Percentiles rank a stretch among this genome's conserved stretches.
These are phyloP conservation scores for Choreutis nemorana DNA, from an alignment of 2,888 invertebrate species.

Conservation along the genomic window DNA sequence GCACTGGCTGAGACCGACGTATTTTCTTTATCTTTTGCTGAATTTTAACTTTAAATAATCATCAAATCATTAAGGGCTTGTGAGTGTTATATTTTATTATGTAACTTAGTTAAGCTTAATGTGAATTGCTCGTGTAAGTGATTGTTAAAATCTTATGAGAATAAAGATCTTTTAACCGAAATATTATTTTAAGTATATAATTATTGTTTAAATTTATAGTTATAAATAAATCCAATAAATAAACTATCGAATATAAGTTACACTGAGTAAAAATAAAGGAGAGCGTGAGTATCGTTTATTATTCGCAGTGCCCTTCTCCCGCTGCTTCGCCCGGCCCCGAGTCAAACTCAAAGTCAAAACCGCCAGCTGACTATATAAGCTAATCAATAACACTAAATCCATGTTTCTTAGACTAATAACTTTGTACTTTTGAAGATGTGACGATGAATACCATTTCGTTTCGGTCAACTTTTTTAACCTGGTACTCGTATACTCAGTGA, in stretches of 20 bases:
- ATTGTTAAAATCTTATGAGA: too few species aligned
- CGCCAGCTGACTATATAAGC: not conserved
- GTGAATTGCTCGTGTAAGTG: too few species aligned
- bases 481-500: not conserved
- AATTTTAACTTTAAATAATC: too few species aligned
- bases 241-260: not conserved
- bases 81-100: not conserved
- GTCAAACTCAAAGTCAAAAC: not conserved
- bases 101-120: not conserved
- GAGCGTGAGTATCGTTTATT: not conserved
- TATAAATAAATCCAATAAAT: not conserved
- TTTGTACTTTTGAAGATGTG: not conserved
- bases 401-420: not conserved
- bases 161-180: too few species aligned
- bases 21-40: too few species aligned
- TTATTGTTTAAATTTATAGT: not conserved
- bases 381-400: not conserved
- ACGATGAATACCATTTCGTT: not conserved
- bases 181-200: not conserved
- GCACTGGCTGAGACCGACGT: not conserved
- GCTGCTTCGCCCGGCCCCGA: not conserved
- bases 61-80: too few species aligned
- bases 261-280: not conserved
- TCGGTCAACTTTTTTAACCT: not conserved
- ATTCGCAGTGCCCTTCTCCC: not conserved